Percentiles rank a stretch among this genome's conserved stretches.
Conservation (phyloP, 2,888 invertebrate species). For the Andrena chrysosceles region DNA sequence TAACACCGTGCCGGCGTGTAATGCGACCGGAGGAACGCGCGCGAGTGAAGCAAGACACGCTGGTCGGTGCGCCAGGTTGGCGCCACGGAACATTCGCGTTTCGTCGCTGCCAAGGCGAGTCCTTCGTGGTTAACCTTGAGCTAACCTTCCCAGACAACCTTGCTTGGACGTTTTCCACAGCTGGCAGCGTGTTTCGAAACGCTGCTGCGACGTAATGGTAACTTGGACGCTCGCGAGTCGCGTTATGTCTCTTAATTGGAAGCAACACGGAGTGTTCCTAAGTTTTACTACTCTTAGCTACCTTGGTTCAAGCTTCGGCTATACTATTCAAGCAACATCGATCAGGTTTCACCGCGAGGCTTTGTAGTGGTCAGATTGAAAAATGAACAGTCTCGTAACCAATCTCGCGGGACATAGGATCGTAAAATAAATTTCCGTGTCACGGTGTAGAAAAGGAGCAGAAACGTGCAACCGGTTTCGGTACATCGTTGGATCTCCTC, state of each 20-base stretch:
- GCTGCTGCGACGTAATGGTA: not conserved
- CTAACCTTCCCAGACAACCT: constrained; percentile 37
- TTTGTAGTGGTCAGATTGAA: no score
- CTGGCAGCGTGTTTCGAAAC: not conserved
- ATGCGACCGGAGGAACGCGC: constrained; percentile 33
- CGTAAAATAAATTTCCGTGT: constrained; percentile 43
- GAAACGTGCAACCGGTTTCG: constrained; percentile 28
- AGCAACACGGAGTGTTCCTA: no score
- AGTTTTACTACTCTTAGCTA: no score
- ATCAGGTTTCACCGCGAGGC: no score
- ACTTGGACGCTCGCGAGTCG: not conserved
- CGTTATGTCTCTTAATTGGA: not conserved
- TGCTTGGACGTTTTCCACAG: constrained; percentile 32
- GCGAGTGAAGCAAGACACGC: constrained; percentile 29
- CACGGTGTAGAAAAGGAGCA: constrained; percentile 27
- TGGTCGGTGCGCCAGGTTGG: constrained; percentile 59
- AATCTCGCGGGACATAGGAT: constrained; percentile 9
- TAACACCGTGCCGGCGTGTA: constrained; percentile 7
- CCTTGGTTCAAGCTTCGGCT: no score
- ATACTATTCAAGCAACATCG: no score
- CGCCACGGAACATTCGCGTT: constrained; percentile 59
- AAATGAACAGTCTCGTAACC: not conserved
- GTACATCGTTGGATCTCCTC: constrained; percentile 21
- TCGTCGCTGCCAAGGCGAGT: constrained; percentile 18
- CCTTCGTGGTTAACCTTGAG: constrained; percentile 50